Base-by-base conservation (phyloP, 1,140 invertebrate species). In the Drosophila melanica region DNA sequence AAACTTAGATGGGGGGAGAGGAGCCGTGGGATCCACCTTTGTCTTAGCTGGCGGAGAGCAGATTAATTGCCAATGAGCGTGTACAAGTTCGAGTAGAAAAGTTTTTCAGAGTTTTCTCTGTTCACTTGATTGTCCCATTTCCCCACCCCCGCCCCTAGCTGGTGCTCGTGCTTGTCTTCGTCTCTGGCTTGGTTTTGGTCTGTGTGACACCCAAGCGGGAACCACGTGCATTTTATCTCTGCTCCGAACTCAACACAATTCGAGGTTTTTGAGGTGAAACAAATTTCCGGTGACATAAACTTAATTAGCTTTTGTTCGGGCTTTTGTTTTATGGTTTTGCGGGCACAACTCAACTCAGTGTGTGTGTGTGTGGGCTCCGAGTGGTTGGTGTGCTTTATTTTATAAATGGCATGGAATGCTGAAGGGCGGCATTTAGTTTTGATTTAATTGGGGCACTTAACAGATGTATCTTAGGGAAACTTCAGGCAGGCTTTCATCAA, bases 271-370 rank as follows among this genome's bases (percentile, higher is more conserved):
- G 84, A 89, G 84, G 84, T 90, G 85, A 90, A 90, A 90, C 85
- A 90, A 90, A 90, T 90, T 90, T 90, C 85, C 85, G 85, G 85
- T 90, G 85, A 90, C 85, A 90, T 90, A 90, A 90, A 90, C 85
- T 90, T 90, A 90, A 90, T 90, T 90, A 90, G 85, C 85, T 90
- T 90, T 90, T 85, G 85, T 90, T 90, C 81, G 80, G 75, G 85
- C 85, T 89, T 89, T 89, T 89, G 84, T 89, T 90, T 89, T 89
- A 86, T 86, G 82, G 82, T 82, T 86, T 81, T 86, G 84, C 67
- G 82, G 82, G 82, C 79, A 85, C 82, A 81, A 86, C 75, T 81
- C 71, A 41, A 48, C 48, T 35, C 14, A 18, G 16, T 16, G 39
- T 33, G 37, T 51, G 51, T 64, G 53, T 67, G 45, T 41, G 37